Percentiles rank a stretch among this genome's conserved stretches.
These are phyloP conservation scores for Ochropleura leucogaster DNA, from an alignment of 2,888 invertebrate genomes.

Conservation along the genomic window DNA sequence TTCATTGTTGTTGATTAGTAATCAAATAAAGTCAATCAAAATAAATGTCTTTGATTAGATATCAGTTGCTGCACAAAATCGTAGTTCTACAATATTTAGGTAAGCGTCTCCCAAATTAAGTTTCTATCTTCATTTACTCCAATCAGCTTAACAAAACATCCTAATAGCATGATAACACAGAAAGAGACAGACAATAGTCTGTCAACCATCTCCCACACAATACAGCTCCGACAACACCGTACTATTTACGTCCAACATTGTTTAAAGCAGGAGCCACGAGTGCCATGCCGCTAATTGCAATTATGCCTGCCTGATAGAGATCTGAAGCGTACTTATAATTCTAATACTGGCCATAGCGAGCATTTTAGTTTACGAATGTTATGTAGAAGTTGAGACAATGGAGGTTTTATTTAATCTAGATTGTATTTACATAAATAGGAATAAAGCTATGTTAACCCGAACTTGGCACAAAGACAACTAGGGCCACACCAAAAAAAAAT, in stretches of 20 bases:
- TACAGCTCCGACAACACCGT: slow-evolving; percentile 2
- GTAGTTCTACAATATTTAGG: no score
- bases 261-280: slow-evolving; percentile 25
- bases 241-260: slow-evolving; percentile 42
- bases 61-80: background rate
- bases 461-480: no score
- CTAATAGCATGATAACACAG: background rate
- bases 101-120: background rate
- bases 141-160: background rate
- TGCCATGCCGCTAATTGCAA: slow-evolving; percentile 47
- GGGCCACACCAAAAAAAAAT: no score
- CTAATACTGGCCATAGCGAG: slow-evolving; percentile 24
- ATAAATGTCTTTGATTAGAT: background rate
- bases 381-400: slow-evolving; percentile 1
- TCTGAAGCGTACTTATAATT: slow-evolving; percentile 40
- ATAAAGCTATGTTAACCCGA: background rate
- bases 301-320: slow-evolving; percentile 41
- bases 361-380: slow-evolving; percentile 30
- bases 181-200: slow-evolving; percentile 24
- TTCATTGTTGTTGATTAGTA: background rate
- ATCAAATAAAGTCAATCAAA: background rate
- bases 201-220: background rate
- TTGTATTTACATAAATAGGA: background rate
- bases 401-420: slow-evolving; percentile 1
- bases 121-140: background rate